Evolutionary conservation across 2,888 invertebrate genomes (phyloP).

Genomic region (Copidosoma aretas): DNA sequence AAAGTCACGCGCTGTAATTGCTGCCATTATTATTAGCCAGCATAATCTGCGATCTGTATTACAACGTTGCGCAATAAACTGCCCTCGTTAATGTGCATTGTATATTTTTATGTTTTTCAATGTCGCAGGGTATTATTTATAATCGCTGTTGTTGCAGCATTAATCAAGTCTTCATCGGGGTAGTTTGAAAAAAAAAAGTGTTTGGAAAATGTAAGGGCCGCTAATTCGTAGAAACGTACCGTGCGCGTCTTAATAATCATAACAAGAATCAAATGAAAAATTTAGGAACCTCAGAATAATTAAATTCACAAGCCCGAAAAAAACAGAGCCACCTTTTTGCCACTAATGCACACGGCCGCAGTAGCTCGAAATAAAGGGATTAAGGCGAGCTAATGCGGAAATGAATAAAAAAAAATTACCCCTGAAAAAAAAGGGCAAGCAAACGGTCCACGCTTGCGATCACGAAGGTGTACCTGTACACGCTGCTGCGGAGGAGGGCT

Average conservation of each 20-base stretch:
- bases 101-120: not conserved
- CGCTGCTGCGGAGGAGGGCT: too few species aligned
- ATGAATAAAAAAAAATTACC: not conserved
- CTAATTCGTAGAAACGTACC: not conserved
- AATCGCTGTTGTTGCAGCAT: not conserved
- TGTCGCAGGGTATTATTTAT: not conserved
- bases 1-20: too few species aligned
- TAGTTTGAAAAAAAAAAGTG: not conserved
- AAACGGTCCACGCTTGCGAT: slow-evolving; percentile 1
- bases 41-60: too few species aligned
- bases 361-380: too few species aligned
- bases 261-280: too few species aligned
- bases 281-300: too few species aligned
- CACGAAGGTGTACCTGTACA: not conserved
- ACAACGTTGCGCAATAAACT: not conserved
- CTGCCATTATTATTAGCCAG: too few species aligned
- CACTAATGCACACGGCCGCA: too few species aligned
- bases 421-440: not conserved
- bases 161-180: not conserved
- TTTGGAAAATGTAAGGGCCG: too few species aligned
- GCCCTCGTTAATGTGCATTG: not conserved
- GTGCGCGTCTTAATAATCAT: too few species aligned
- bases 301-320: not conserved
- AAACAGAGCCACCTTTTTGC: too few species aligned
- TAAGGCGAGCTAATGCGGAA: not conserved